Evolutionary conservation across 2,797 vertebrate species (phyloP).

Genomic region (Masticophis lateralis): DNA sequence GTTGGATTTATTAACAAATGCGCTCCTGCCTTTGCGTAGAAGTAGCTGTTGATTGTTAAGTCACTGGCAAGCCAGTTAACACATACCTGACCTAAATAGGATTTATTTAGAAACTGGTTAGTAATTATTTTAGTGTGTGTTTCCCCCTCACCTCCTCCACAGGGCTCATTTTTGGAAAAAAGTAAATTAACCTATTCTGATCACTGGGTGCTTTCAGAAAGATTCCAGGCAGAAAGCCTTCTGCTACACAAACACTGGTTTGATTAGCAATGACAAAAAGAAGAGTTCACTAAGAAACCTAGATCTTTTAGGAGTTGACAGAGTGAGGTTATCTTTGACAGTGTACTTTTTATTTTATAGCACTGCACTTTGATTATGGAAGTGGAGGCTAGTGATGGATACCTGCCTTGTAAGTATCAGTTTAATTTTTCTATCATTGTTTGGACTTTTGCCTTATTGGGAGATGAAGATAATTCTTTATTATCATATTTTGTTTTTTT

Average conservation of each 20-base stretch:
- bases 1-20: background rate
- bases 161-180: conserved; percentile 48
- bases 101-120: conserved; percentile 8
- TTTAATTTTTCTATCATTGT: conserved; percentile 59
- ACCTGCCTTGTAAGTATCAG: conserved; percentile 79
- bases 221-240: conserved; percentile 61
- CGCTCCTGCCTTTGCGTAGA: conserved; percentile 24
- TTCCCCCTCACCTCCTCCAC: background rate
- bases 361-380: conserved; percentile 85
- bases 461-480: background rate
- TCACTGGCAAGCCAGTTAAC: conserved; percentile 23
- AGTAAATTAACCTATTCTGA: conserved; percentile 57
- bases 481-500: background rate
- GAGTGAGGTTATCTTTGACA: conserved; percentile 65
- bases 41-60: conserved; percentile 54
- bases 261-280: conserved; percentile 60
- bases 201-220: conserved; percentile 63
- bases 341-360: conserved; percentile 77
- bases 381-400: conserved; percentile 81
- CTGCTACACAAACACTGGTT: conserved; percentile 69
- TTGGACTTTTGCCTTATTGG: background rate
- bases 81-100: conserved; percentile 20
- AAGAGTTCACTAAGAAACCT: conserved; percentile 66
- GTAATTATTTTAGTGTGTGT: conserved; percentile 14
- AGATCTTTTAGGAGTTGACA: conserved; percentile 70